Percentiles rank a stretch among this genome's conserved stretches.
These are phyloP conservation scores for Mesocricetus auratus DNA, from an alignment of 2,113 vertebrate genomes.

Conservation along the genomic window DNA sequence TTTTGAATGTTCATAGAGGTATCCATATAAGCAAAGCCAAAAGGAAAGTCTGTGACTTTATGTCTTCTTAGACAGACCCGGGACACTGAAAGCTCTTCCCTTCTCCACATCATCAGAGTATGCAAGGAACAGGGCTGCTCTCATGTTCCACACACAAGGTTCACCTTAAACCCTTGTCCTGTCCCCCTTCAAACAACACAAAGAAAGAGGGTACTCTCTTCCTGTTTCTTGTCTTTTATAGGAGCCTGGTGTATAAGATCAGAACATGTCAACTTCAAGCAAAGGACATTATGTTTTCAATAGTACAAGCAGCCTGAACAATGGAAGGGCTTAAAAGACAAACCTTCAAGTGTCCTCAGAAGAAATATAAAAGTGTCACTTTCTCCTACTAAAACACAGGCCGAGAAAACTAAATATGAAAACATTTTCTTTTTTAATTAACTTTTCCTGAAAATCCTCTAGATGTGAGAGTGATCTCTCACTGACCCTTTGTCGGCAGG, in stretches of 20 bases:
- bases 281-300: constrained; percentile 75
- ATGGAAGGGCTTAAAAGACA: constrained; percentile 75
- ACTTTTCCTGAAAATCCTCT: constrained; percentile 64
- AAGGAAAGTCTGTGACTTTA: constrained; percentile 81
- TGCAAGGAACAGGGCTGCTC: constrained; percentile 78
- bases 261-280: constrained; percentile 72
- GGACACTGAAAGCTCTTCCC: constrained; percentile 77
- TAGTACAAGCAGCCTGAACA: constrained; percentile 61
- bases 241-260: constrained; percentile 71
- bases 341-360: constrained; percentile 53
- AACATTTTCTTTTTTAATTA: constrained; percentile 75
- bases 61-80: constrained; percentile 68
- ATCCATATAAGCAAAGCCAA: constrained; percentile 81
- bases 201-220: background rate
- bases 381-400: constrained; percentile 73
- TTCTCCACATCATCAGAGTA: constrained; percentile 85
- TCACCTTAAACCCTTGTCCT: constrained; percentile 82
- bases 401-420: constrained; percentile 66
- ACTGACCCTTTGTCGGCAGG: constrained; percentile 67
- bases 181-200: constrained; percentile 76
- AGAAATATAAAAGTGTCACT: constrained; percentile 62
- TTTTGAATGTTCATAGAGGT: constrained; percentile 85
- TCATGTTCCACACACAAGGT: constrained; percentile 87
- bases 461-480: constrained; percentile 60
- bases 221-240: constrained; percentile 55